Evolutionary conservation across 2,888 invertebrate species (phyloP), one percentile per base, ranked within the genome.

Genomic region (Drosophila austrosaltans): DNA sequence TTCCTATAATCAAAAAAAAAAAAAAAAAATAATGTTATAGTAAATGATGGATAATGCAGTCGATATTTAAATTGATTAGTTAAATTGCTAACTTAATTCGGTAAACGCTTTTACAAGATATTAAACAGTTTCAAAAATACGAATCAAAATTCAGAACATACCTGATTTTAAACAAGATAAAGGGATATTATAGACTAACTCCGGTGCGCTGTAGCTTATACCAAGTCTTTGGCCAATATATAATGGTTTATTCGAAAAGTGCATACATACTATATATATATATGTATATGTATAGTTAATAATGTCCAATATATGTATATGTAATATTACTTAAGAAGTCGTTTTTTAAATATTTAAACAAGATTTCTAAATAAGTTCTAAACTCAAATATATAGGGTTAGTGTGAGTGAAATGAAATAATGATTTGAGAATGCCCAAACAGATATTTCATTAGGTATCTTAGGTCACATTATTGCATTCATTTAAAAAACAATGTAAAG

Each of bases 101-200:
- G 20, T 22, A 48, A 25, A 12, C 22, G 48, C 22, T 22, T 25
- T 22, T 16, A 12, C 22, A 48, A 48, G 3, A 22, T 48, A 48
- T 22, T 25, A 1, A 48, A 48, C 22, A 3, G 1, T 48, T 48
- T 48, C 12, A 12, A 1, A 48, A 25, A 48, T 48, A 25, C 48
- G 48, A 48, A 48, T 48, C 48, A 48, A 48, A 48, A 48, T 48
- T 48, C 48, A 48, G 22, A 25, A 16, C 48, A 48, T 25, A 48
- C 48, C 48, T 25, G 22, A 48, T 25, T 48, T 48, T 48, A 25
- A 48, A 4, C 48, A 22, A 48, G 8, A 48, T 25, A 1, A 25
- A 22, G 3, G 4, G 25, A 10, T 25, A 48, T 22, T 10, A 48
- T 48, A 48, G 48, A 48, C 22, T 48, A 25, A 25, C 22, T 48